These are phyloP conservation scores for Pleuronectes platessa DNA, from an alignment of 2,113 vertebrate species.

Conservation along the genomic window DNA sequence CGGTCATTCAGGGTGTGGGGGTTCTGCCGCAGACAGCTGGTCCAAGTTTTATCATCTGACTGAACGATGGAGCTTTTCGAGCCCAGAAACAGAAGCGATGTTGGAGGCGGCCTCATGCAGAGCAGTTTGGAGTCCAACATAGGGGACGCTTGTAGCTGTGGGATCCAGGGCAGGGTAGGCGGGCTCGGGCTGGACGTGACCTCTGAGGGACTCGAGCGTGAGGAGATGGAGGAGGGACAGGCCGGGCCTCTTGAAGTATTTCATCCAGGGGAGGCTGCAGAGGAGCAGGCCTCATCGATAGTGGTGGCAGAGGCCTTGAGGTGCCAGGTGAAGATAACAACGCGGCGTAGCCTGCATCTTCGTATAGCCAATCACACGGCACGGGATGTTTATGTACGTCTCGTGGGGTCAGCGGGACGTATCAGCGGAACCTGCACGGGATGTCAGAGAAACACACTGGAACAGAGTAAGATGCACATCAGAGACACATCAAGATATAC, in stretches of 20 bases:
- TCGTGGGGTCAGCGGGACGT: conserved; percentile 88
- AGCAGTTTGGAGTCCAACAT: conserved; percentile 32
- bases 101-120: conserved; percentile 35
- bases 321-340: conserved; percentile 95
- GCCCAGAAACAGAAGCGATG: conserved; percentile 51
- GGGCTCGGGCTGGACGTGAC: conserved; percentile 24
- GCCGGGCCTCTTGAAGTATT: conserved; percentile 66
- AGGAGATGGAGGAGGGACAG: conserved; percentile 31
- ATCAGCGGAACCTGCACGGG: conserved; percentile 81
- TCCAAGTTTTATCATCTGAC: conserved; percentile 18
- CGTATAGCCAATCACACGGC: conserved; percentile 93
- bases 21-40: conserved; percentile 49
- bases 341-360: conserved; percentile 89
- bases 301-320: conserved; percentile 83
- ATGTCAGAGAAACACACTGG: conserved; percentile 46
- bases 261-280: conserved; percentile 53
- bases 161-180: conserved; percentile 17
- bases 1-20: conserved; percentile 40
- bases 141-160: conserved; percentile 9
- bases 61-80: conserved; percentile 75
- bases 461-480: conserved; percentile 63
- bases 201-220: conserved; percentile 22
- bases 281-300: conserved; percentile 55
- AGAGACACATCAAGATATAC: neutral
- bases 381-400: conserved; percentile 89